Percentiles rank a stretch among this genome's conserved stretches.
phyloP scores from a whole-genome alignment of 2,888 invertebrate genomes.

The Drosophila niveifrons region DNA sequence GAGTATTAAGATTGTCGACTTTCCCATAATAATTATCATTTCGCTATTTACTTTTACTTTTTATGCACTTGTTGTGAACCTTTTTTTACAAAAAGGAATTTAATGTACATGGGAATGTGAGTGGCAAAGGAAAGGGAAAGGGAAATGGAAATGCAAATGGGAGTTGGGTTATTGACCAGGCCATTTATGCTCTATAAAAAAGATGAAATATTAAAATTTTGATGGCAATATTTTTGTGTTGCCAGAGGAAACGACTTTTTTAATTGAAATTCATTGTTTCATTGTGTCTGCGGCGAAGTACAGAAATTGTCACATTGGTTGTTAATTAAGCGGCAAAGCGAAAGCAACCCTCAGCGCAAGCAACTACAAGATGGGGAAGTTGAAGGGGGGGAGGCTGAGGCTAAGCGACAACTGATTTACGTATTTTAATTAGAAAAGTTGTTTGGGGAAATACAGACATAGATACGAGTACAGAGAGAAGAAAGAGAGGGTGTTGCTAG shows the following conservation, averaged over 20 bases:
- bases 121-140: constrained; percentile 1
- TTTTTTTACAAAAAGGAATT: constrained; percentile 41
- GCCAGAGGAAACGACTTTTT: constrained; percentile 29
- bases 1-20: constrained; percentile 6
- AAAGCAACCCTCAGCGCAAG: constrained; percentile 25
- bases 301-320: constrained; percentile 51
- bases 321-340: constrained; percentile 41
- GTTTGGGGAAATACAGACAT: background rate
- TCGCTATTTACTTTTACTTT: constrained; percentile 50
- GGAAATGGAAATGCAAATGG: background rate
- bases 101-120: constrained; percentile 22
- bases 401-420: constrained; percentile 45
- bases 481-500: background rate
- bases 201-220: constrained; percentile 36
- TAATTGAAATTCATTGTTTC: constrained; percentile 51
- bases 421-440: constrained; percentile 52
- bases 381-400: background rate
- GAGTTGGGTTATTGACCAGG: constrained; percentile 33
- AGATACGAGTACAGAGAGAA: background rate
- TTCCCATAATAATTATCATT: background rate
- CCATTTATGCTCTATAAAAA: constrained; percentile 16
- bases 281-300: constrained; percentile 32
- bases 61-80: constrained; percentile 32
- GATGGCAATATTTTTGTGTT: constrained; percentile 42
- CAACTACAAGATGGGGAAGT: background rate